phyloP scores from a whole-genome alignment of 2,888 invertebrate genomes.

The Diabrotica balteata region DNA sequence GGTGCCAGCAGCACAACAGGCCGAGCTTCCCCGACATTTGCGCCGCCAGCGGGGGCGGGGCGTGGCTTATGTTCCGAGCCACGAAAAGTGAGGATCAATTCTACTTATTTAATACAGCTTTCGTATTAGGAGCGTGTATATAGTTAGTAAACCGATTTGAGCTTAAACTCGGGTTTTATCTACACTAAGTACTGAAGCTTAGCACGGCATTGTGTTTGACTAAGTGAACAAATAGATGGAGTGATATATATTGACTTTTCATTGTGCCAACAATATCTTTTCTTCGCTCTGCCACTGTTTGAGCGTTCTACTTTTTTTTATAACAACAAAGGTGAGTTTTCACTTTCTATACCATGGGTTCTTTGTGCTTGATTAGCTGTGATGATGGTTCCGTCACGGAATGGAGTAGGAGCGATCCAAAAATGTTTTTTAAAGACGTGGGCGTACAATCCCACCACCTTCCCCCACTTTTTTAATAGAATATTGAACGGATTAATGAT shows the following conservation, averaged over 20 bases:
- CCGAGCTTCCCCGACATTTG: conserved; percentile 45
- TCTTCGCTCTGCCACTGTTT: conserved; percentile 42
- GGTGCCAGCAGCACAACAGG: conserved; percentile 37
- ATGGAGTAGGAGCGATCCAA: too few species aligned
- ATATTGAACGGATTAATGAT: background rate
- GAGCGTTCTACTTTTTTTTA: conserved; percentile 39
- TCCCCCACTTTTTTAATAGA: conserved; percentile 4
- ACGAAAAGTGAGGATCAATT: conserved; percentile 63
- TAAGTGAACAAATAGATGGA: conserved; percentile 63
- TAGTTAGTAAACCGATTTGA: conserved; percentile 64
- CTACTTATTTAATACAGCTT: conserved; percentile 64
- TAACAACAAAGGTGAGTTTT: conserved; percentile 45
- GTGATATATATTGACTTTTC: conserved; percentile 61
- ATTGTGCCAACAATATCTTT: conserved; percentile 43
- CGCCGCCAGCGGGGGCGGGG: conserved; percentile 37
- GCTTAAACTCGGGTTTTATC: conserved; percentile 63
- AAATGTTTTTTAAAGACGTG: too few species aligned
- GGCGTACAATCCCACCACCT: conserved; percentile 6
- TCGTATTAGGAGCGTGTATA: conserved; percentile 63
- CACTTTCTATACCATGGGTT: conserved; percentile 30
- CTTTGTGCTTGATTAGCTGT: too few species aligned
- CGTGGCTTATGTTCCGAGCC: conserved; percentile 53
- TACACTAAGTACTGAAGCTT: conserved; percentile 62
- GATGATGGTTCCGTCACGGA: too few species aligned
- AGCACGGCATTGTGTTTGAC: conserved; percentile 62